These are phyloP conservation scores for Rallus limicola DNA, from an alignment of 2,113 vertebrate species.

Conservation along the genomic window DNA sequence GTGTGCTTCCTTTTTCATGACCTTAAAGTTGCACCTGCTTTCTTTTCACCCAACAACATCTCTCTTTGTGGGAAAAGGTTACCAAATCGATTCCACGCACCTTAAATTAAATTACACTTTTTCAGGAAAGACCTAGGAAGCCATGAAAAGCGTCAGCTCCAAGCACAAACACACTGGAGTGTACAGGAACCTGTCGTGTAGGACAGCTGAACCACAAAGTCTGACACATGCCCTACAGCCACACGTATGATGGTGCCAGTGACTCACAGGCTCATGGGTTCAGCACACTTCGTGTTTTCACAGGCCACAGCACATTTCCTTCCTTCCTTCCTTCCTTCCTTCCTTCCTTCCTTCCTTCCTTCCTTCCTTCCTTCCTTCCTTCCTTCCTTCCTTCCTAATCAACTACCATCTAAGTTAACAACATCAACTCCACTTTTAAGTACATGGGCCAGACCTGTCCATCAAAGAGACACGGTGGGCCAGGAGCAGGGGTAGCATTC, in stretches of 20 bases:
- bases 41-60: background rate
- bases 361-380: background rate
- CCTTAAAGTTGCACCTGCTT: background rate
- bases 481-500: background rate
- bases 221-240: background rate
- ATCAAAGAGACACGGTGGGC: too few relatives aligned
- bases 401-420: too few relatives aligned
- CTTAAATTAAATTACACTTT: background rate
- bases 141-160: background rate
- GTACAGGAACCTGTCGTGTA: background rate
- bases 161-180: rapidly evolving
- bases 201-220: background rate
- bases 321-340: too few relatives aligned
- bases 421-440: too few relatives aligned
- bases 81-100: background rate
- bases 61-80: background rate
- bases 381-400: background rate
- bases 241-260: rapidly evolving
- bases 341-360: too few relatives aligned
- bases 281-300: background rate
- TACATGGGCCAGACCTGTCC: too few relatives aligned
- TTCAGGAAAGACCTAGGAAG: background rate
- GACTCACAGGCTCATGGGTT: background rate
- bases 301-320: background rate
- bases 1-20: background rate